Percentiles rank a stretch among this genome's conserved stretches.
These are phyloP conservation scores for Drosophila micromelanica DNA, from an alignment of 1,140 invertebrate genomes.

Conservation along the genomic window DNA sequence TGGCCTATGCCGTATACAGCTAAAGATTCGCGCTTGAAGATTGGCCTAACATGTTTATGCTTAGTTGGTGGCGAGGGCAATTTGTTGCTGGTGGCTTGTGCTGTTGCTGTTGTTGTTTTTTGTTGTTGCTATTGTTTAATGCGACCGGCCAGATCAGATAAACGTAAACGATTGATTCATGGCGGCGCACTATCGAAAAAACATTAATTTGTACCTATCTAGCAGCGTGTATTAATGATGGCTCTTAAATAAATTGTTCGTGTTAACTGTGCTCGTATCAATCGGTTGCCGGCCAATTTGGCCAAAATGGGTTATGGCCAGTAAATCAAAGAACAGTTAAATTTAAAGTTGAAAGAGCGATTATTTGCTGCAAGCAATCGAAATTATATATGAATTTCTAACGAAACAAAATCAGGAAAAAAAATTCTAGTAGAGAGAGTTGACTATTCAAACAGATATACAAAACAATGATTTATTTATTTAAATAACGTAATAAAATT, in stretches of 20 bases:
- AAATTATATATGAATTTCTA: not conserved
- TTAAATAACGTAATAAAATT: too few relatives aligned
- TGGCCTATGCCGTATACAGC: slow-evolving; percentile 24
- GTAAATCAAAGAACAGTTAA: slow-evolving; percentile 27
- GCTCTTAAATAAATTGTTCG: slow-evolving; percentile 45
- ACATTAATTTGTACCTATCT: slow-evolving; percentile 37
- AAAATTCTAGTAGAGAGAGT: too few relatives aligned
- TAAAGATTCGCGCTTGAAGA: slow-evolving; percentile 41
- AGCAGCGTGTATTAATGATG: slow-evolving; percentile 38
- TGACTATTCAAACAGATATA: too few relatives aligned
- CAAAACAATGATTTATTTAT: too few relatives aligned
- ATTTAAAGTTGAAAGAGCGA: slow-evolving; percentile 5
- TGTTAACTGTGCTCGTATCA: slow-evolving; percentile 20
- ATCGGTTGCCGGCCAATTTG: slow-evolving; percentile 1
- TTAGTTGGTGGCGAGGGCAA: slow-evolving; percentile 50
- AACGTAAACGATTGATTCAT: slow-evolving; percentile 42
- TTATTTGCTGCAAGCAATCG: slow-evolving; percentile 3
- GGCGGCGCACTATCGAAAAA: slow-evolving; percentile 22
- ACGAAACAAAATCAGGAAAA: too few relatives aligned
- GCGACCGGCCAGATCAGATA: slow-evolving; percentile 32
- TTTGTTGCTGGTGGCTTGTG: slow-evolving; percentile 26
- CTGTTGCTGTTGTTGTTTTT: not conserved
- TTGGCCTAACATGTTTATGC: slow-evolving; percentile 60
- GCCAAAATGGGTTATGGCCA: slow-evolving; percentile 23
- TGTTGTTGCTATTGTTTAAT: slow-evolving; percentile 34